These are phyloP conservation scores for Acanthaster planci DNA, from an alignment of 35 echinoderm and acorn worm species.

Conservation along the genomic window DNA sequence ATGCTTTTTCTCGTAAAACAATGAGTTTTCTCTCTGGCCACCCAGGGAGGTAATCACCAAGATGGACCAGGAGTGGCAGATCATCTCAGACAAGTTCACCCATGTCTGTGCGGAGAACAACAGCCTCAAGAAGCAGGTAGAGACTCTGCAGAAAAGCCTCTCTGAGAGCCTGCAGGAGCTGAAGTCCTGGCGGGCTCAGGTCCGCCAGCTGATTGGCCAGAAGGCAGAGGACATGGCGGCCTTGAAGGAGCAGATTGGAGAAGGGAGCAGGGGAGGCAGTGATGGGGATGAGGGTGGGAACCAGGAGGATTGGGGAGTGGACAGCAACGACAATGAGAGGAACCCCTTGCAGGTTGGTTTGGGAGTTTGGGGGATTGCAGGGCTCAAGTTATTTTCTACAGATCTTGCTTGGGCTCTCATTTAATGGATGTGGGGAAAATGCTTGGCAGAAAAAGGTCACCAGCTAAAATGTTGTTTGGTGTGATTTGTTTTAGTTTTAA, in stretches of 20 bases:
- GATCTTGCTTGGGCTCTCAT: no score
- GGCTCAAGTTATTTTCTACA: neutral
- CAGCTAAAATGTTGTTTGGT: neutral
- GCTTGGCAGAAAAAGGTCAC: no score
- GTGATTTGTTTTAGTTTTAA: no score
- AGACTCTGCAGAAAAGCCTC: conserved; percentile 47
- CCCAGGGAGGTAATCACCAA: conserved; percentile 79
- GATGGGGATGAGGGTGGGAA: conserved; percentile 39
- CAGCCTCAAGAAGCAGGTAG: conserved; percentile 49
- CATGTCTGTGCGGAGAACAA: conserved; percentile 77
- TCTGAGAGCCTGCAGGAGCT: conserved; percentile 34
- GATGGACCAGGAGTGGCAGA: conserved; percentile 91
- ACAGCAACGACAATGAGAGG: conserved; percentile 39
- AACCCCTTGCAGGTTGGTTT: conserved; percentile 15
- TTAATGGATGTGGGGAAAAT: no score
- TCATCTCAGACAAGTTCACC: conserved; percentile 83
- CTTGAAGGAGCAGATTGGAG: neutral
- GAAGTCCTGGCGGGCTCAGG: conserved; percentile 13
- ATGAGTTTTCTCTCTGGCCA: neutral
- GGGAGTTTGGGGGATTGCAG: neutral
- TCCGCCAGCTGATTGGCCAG: conserved; percentile 32
- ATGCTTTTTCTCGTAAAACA: no score
- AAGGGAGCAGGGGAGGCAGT: neutral
- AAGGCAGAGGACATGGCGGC: conserved; percentile 32
- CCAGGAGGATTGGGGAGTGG: conserved; percentile 28